Conservation (phyloP, 2,113 vertebrate genomes). For the Coracopsis vasa region DNA sequence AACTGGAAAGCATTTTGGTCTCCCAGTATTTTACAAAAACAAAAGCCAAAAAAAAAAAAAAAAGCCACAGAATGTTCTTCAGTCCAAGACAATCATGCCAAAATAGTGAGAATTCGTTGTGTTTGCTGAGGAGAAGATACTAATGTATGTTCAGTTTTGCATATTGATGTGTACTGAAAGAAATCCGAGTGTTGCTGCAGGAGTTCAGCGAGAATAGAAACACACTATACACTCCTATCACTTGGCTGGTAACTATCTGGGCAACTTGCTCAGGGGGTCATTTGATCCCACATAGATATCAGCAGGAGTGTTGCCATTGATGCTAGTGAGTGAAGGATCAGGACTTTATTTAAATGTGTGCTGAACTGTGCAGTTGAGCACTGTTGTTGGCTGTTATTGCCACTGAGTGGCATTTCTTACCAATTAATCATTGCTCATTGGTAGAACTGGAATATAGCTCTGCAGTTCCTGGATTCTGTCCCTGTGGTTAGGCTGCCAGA, state of each 20-base stretch:
- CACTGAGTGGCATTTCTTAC: background rate
- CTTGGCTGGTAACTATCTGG: background rate
- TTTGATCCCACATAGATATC: background rate
- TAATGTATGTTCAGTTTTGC: background rate
- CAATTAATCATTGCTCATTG: background rate
- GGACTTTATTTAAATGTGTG: background rate
- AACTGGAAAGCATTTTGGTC: constrained; percentile 16
- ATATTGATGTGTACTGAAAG: background rate
- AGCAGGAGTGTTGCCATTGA: background rate
- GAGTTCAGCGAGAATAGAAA: background rate
- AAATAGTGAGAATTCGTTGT: constrained; percentile 31
- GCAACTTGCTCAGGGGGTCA: background rate
- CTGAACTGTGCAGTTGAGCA: background rate
- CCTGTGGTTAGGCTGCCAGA: constrained; percentile 40
- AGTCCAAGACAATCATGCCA: constrained; percentile 8
- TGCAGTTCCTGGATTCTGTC: constrained; percentile 30
- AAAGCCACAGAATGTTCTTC: constrained; percentile 29
- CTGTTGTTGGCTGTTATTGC: background rate
- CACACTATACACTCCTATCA: background rate
- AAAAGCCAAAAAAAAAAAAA: constrained; percentile 34
- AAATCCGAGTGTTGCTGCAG: background rate
- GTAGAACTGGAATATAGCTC: constrained; percentile 3
- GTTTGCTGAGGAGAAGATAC: background rate
- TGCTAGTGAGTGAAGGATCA: background rate
- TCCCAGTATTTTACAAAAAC: constrained; percentile 44